phyloP scores from a whole-genome alignment of 2,113 vertebrate species.

The Rhinopomastus cyanomelas region DNA sequence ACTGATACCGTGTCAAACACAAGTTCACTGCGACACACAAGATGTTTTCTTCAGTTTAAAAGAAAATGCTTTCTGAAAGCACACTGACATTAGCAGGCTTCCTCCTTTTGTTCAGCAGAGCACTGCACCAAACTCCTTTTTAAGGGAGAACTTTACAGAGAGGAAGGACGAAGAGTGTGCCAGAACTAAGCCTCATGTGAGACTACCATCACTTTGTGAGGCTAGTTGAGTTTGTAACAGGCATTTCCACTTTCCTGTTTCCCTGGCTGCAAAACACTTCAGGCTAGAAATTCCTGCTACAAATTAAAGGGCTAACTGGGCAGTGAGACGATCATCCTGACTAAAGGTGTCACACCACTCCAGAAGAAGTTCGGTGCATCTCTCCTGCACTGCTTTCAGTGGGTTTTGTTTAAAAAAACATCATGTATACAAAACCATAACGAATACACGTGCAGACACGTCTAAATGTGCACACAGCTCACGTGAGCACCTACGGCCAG shows the following conservation, averaged over 20 bases:
- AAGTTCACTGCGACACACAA: background rate
- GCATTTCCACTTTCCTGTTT: background rate
- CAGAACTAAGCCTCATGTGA: background rate
- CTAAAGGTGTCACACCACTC: background rate
- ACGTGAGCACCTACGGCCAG: background rate
- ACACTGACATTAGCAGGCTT: background rate
- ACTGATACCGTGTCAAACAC: conserved; percentile 12
- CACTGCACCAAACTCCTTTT: conserved; percentile 19
- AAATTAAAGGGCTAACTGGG: background rate
- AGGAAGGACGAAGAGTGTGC: background rate
- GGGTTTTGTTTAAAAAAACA: background rate
- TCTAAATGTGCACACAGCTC: background rate
- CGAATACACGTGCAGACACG: background rate
- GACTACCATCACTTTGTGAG: background rate
- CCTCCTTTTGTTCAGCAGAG: conserved; percentile 14
- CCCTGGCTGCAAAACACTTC: background rate
- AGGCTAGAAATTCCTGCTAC: background rate
- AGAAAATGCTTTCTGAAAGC: background rate
- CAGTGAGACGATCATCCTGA: background rate
- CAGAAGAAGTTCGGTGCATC: background rate
- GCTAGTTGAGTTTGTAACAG: background rate
- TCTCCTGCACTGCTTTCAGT: background rate
- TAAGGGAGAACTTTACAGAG: conserved; percentile 19
- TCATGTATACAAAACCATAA: background rate
- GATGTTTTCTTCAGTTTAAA: conserved; percentile 14